Conservation (phyloP, 2,113 vertebrate species). For the Polyodon spathula region DNA sequence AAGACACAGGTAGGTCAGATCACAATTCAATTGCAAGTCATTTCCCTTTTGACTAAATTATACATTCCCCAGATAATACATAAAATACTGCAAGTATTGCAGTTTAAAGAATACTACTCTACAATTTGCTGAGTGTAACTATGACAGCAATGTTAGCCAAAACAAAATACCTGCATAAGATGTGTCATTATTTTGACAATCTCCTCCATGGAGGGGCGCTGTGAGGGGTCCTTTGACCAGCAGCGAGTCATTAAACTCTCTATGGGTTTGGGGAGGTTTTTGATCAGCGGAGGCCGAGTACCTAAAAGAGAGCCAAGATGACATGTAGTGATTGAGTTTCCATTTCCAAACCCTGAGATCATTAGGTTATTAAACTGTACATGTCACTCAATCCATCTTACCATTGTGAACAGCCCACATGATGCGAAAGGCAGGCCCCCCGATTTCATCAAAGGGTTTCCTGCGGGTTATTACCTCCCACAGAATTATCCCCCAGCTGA, state of each 20-base stretch:
- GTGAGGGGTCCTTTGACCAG: slow-evolving; percentile 97
- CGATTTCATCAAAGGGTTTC: slow-evolving; percentile 98
- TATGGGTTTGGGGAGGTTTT: slow-evolving; percentile 92
- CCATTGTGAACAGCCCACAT: slow-evolving; percentile 99
- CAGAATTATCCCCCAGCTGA: slow-evolving; percentile 98
- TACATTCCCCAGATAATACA: too few species aligned
- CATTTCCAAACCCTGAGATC: too few species aligned
- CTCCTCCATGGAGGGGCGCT: slow-evolving; percentile 96
- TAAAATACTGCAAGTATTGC: too few species aligned
- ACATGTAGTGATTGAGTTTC: neutral
- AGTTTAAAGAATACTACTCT: too few species aligned
- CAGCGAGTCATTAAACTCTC: slow-evolving; percentile 97
- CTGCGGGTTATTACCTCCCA: slow-evolving; percentile 98
- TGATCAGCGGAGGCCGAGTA: slow-evolving; percentile 91
- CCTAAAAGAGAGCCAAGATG: slow-evolving; percentile 53
- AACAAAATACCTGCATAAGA: slow-evolving; percentile 81
- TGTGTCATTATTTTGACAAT: slow-evolving; percentile 98
- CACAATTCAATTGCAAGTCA: too few species aligned
- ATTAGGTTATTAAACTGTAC: too few species aligned
- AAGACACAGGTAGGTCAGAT: too few species aligned
- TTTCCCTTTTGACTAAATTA: too few species aligned
- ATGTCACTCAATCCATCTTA: slow-evolving; percentile 35
- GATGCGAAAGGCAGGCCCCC: slow-evolving; percentile 95
- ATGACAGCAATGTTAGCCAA: too few species aligned
- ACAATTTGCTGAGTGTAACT: too few species aligned